phyloP scores from a whole-genome alignment of 2,888 invertebrate species.

The Boloria selene region DNA sequence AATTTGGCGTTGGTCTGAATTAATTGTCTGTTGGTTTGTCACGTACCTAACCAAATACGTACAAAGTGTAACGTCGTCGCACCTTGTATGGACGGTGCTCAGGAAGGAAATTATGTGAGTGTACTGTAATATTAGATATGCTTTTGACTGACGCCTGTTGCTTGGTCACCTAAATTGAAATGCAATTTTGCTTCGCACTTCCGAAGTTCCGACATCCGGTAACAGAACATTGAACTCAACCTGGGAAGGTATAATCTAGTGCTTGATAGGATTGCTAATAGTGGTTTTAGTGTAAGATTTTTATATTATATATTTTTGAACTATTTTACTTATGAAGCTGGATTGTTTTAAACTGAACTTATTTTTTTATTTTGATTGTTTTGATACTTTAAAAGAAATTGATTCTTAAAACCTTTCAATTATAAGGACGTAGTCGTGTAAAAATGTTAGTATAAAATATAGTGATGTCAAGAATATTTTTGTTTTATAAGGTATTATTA shows the following conservation, averaged over 20 bases:
- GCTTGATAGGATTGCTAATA: conserved; percentile 15
- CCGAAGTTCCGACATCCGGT: conserved; percentile 59
- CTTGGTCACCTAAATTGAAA: conserved; percentile 59
- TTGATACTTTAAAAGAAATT: not conserved
- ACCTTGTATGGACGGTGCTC: conserved; percentile 64
- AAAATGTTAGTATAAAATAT: not conserved
- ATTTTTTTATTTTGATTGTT: not conserved
- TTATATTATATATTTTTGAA: not conserved
- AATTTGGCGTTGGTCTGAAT: conserved; percentile 73
- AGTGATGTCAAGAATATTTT: conserved; percentile 4
- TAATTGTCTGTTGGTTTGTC: conserved; percentile 71
- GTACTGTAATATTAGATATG: conserved; percentile 54
- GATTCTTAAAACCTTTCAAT: no score
- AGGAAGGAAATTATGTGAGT: conserved; percentile 76
- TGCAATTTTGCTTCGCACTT: conserved; percentile 69
- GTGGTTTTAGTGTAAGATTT: conserved; percentile 1
- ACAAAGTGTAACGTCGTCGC: conserved; percentile 54
- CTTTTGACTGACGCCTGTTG: conserved; percentile 41
- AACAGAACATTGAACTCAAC: conserved; percentile 59
- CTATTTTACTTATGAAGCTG: no score
- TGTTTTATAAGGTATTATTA: not conserved
- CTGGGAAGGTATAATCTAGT: conserved; percentile 21
- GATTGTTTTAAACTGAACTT: no score
- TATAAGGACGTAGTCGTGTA: no score
- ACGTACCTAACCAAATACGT: conserved; percentile 75